These are phyloP conservation scores for Fopius arisanus DNA, from an alignment of 1,140 invertebrate species.

Conservation along the genomic window DNA sequence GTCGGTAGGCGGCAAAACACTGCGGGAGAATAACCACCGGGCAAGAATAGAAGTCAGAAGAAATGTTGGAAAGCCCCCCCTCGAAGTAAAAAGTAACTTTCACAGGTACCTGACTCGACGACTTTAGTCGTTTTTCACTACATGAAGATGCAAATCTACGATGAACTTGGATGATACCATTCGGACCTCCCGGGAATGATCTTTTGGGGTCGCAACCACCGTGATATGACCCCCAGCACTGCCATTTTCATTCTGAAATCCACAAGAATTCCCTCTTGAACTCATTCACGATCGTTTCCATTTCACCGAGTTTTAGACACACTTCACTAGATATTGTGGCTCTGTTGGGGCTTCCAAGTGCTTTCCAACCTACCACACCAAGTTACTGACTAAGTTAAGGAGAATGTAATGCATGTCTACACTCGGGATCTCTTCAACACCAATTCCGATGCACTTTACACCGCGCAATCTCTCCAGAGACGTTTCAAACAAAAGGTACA, in stretches of 20 bases:
- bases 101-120: background rate
- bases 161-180: background rate
- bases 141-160: background rate
- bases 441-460: background rate
- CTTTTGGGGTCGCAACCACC: background rate
- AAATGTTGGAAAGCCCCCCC: background rate
- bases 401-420: constrained; percentile 1
- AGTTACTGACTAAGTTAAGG: background rate
- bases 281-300: background rate
- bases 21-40: constrained; percentile 13
- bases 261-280: background rate
- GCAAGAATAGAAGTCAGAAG: background rate
- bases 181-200: background rate
- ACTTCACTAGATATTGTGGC: background rate
- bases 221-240: background rate
- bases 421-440: background rate
- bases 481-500: background rate
- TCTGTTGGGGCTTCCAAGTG: background rate
- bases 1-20: constrained; percentile 30
- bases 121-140: background rate
- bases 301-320: background rate
- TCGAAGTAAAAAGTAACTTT: background rate
- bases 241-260: too few species aligned
- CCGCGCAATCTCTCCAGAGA: background rate
- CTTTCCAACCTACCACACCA: background rate